phyloP scores from a whole-genome alignment of 2,113 vertebrate species.

The Leuciscus idus region DNA sequence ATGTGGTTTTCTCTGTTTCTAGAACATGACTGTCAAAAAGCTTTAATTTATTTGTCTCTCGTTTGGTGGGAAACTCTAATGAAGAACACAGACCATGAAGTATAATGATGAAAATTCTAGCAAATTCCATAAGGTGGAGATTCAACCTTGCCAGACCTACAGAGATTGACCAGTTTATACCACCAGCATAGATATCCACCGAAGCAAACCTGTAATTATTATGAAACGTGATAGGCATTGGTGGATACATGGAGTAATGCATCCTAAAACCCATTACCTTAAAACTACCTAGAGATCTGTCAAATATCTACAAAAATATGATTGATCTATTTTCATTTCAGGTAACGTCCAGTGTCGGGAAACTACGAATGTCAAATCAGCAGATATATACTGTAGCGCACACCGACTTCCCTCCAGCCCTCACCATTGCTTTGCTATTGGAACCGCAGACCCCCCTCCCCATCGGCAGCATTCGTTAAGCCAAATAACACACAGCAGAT shows the following conservation, averaged over 20 bases:
- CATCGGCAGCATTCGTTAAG: neutral
- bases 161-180: neutral
- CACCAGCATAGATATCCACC: neutral
- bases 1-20: neutral
- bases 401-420: neutral
- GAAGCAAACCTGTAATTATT: neutral
- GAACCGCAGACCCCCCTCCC: neutral
- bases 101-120: neutral
- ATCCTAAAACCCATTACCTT: neutral
- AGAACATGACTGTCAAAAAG: neutral
- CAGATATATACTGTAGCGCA: neutral
- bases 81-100: neutral
- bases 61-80: constrained; percentile 17
- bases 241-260: neutral
- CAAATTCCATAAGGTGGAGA: neutral
- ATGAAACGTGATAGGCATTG: constrained; percentile 5
- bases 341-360: constrained; percentile 14
- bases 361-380: constrained; percentile 9
- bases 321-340: constrained; percentile 24
- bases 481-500: constrained; percentile 60
- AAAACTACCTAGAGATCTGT: constrained; percentile 2
- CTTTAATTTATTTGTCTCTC: neutral
- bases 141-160: too few species aligned
- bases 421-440: neutral
- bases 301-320: neutral